These are phyloP conservation scores for Antedon mediterranea DNA, from an alignment of 53 echinoderm and acorn worm species.

Conservation along the genomic window DNA sequence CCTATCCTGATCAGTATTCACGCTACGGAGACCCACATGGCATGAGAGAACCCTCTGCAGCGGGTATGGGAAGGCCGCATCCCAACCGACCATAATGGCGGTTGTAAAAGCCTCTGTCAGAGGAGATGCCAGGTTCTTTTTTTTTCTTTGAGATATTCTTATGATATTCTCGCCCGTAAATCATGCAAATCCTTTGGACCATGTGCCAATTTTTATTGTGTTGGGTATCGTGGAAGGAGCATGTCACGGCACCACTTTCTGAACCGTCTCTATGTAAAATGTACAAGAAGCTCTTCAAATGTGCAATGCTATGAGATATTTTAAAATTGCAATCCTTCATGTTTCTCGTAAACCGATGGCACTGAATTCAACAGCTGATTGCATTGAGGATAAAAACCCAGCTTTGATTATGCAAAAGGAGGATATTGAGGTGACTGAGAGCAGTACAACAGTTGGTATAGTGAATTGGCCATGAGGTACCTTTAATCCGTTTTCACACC, in stretches of 20 bases:
- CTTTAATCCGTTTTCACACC: no score
- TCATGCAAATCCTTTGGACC: not conserved
- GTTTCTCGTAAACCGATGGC: not conserved
- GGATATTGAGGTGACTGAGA: not conserved
- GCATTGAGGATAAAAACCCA: not conserved
- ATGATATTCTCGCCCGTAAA: not conserved
- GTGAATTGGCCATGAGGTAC: not conserved
- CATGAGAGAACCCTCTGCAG: not conserved
- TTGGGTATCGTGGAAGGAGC: not conserved
- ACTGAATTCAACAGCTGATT: not conserved
- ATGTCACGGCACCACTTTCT: not conserved
- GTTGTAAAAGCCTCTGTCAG: not conserved
- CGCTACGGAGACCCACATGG: not conserved
- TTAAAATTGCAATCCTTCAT: not conserved
- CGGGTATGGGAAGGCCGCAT: not conserved
- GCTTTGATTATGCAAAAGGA: not conserved
- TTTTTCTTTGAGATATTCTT: not conserved
- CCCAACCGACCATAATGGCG: not conserved
- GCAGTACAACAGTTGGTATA: no score
- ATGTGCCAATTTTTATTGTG: not conserved
- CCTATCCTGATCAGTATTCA: not conserved
- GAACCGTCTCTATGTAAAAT: not conserved
- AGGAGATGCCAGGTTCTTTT: not conserved
- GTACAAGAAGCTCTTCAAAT: not conserved
- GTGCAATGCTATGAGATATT: not conserved